Percentiles rank a stretch among this genome's conserved stretches.
These are phyloP conservation scores for Strigamia crassipes DNA, from an alignment of 2,888 invertebrate genomes.

Conservation along the genomic window DNA sequence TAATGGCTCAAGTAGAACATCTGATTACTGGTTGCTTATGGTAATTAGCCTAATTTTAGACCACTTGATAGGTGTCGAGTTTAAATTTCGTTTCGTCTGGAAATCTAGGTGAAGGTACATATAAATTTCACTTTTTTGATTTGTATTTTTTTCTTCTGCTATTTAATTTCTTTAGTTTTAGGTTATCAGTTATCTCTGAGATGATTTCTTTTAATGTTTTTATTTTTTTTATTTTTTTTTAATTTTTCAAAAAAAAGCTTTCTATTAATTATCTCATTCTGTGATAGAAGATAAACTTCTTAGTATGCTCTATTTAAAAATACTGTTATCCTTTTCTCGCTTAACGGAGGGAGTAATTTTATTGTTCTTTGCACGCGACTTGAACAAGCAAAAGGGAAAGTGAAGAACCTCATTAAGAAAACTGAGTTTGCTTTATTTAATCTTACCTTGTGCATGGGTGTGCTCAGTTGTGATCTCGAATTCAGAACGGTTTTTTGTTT, in stretches of 20 bases:
- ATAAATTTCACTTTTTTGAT: neutral
- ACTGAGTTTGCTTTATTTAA: neutral
- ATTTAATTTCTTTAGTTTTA: conserved; percentile 1
- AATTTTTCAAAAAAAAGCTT: neutral
- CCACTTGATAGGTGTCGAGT: conserved; percentile 21
- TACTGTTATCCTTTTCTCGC: conserved; percentile 32
- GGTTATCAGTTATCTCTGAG: conserved; percentile 11
- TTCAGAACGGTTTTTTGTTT: neutral
- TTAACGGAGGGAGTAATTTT: conserved; percentile 35
- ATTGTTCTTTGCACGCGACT: conserved; percentile 38
- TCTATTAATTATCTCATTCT: conserved; percentile 5
- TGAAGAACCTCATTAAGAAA: conserved; percentile 14
- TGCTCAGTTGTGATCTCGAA: too few relatives aligned
- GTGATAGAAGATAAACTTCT: neutral
- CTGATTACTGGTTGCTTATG: conserved; percentile 23
- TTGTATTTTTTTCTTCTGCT: neutral
- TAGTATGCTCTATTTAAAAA: conserved; percentile 16
- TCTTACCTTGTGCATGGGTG: neutral
- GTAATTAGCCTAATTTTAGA: conserved; percentile 11
- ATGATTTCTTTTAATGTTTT: neutral
- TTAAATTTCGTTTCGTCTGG: neutral
- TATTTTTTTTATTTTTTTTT: too few relatives aligned
- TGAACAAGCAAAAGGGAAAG: conserved; percentile 31
- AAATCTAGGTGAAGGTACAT: conserved; percentile 19
- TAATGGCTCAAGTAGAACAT: conserved; percentile 25